phyloP scores from a whole-genome alignment of 2,797 vertebrate genomes.

The Rhynchotus rufescens region DNA sequence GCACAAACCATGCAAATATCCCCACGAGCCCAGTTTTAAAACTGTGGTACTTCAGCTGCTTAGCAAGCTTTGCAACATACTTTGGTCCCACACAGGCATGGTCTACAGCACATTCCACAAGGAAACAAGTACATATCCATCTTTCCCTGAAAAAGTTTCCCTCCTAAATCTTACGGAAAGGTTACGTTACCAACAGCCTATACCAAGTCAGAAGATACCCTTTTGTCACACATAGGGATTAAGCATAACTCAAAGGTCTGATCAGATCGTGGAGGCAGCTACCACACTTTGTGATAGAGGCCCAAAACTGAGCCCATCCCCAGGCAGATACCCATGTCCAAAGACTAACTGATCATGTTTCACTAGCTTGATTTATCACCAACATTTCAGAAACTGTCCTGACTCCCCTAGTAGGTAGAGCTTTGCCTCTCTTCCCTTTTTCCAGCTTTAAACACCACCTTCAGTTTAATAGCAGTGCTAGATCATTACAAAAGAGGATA shows the following conservation, averaged over 20 bases:
- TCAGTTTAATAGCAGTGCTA: not conserved
- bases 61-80: not conserved
- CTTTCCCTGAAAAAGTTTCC: not conserved
- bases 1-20: not conserved
- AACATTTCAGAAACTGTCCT: not conserved
- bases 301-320: not conserved
- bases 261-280: not conserved
- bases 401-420: not conserved
- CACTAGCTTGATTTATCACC: not conserved
- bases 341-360: not conserved
- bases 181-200: not conserved
- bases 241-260: not conserved
- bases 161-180: not conserved
- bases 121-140: not conserved
- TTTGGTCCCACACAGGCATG: not conserved
- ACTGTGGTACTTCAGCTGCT: not conserved
- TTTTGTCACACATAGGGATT: fast-evolving
- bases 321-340: not conserved
- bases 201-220: not conserved
- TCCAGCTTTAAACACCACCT: not conserved
- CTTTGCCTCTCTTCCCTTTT: not conserved
- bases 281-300: not conserved
- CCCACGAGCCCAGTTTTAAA: not conserved
- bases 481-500: fast-evolving
- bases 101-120: not conserved